phyloP scores from a whole-genome alignment of 2,888 invertebrate species.

The Cinara cedri region DNA sequence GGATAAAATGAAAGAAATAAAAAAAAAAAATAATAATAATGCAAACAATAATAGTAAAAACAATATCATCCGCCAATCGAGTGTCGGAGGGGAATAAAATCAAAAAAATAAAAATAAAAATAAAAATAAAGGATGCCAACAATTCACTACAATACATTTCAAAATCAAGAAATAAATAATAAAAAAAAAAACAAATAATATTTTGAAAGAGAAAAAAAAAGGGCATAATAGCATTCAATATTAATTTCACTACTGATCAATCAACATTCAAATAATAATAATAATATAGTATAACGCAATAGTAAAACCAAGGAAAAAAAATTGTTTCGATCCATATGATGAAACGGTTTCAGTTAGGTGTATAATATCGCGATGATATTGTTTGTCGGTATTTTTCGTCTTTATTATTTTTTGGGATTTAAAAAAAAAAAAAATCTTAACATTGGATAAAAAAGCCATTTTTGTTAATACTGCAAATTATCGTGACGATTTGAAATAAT shows the following conservation, averaged over 20 bases:
- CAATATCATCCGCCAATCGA: neutral
- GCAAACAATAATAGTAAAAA: neutral
- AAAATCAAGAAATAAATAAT: neutral
- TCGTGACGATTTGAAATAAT: too few relatives aligned
- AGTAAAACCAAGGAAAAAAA: too few relatives aligned
- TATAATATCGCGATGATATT: too few relatives aligned
- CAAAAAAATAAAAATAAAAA: slow-evolving; percentile 7
- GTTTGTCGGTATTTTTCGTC: too few relatives aligned
- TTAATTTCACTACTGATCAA: neutral
- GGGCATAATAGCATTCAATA: neutral
- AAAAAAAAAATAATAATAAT: slow-evolving; percentile 21
- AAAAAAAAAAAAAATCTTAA: too few relatives aligned
- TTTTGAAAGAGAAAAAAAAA: slow-evolving; percentile 3
- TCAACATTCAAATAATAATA: neutral
- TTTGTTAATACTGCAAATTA: too few relatives aligned
- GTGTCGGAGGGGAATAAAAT: too few relatives aligned
- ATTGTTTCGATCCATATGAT: too few relatives aligned
- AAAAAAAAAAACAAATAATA: neutral
- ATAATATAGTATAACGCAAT: too few relatives aligned
- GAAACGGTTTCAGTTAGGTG: too few relatives aligned
- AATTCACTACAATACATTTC: slow-evolving; percentile 19
- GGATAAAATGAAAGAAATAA: neutral
- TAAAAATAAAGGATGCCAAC: neutral
- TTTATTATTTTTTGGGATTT: too few relatives aligned
- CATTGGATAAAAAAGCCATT: too few relatives aligned